These are phyloP conservation scores for Lasioglossum pauxillum DNA, from an alignment of 2,888 invertebrate species.

Conservation along the genomic window DNA sequence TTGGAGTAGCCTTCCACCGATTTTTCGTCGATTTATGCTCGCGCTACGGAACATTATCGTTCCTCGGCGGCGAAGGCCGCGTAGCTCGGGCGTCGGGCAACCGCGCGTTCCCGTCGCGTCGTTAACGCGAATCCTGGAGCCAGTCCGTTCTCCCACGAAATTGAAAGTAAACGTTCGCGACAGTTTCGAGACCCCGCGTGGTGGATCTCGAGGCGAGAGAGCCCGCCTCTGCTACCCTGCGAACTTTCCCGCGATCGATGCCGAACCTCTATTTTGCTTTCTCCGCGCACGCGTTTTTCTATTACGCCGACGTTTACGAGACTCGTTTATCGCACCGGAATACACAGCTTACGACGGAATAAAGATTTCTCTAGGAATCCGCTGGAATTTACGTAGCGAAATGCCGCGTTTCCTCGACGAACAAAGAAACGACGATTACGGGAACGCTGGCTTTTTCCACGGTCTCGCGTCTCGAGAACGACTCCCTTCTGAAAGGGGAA, in stretches of 20 bases:
- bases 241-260: conserved; percentile 22
- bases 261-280: not conserved
- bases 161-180: conserved; percentile 23
- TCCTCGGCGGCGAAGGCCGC: not conserved
- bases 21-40: conserved; percentile 47
- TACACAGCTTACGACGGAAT: conserved; percentile 22
- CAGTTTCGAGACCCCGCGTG: not conserved
- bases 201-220: not conserved
- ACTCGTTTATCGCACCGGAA: conserved; percentile 30
- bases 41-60: conserved; percentile 9
- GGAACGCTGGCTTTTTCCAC: not conserved
- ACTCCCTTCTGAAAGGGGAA: not conserved
- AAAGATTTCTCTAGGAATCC: conserved; percentile 21
- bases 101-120: not conserved
- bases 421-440: not conserved
- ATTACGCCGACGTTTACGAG: conserved; percentile 30
- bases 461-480: not conserved
- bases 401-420: not conserved
- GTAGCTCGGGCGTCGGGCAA: not conserved
- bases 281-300: conserved; percentile 8
- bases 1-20: conserved; percentile 56
- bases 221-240: not conserved
- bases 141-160: not conserved
- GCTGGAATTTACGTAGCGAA: conserved; percentile 13
- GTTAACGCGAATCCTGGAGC: not conserved